Conservation (phyloP, 1,140 invertebrate species). For the Drusus annulatus region DNA sequence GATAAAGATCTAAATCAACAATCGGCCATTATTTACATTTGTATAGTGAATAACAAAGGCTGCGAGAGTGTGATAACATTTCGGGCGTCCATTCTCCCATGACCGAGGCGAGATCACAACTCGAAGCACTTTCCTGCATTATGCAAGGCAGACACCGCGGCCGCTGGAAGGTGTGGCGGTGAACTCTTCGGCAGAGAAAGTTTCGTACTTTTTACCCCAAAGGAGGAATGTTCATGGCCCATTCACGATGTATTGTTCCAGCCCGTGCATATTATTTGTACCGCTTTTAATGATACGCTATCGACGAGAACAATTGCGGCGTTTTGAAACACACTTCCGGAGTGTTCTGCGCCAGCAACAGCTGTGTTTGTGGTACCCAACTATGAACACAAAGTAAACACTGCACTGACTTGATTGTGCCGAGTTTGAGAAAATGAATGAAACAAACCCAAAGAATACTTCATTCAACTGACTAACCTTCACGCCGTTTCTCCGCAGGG, state of each 20-base stretch:
- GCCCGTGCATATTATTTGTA: slow-evolving; percentile 6
- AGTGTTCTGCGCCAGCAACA: too few species aligned
- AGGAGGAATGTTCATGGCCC: slow-evolving; percentile 14
- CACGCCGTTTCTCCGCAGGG: too few species aligned
- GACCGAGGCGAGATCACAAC: not conserved
- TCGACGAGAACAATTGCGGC: not conserved
- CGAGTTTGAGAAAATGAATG: too few species aligned
- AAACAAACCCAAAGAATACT: too few species aligned
- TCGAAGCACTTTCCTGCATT: slow-evolving; percentile 5
- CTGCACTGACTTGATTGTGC: too few species aligned
- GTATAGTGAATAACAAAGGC: not conserved
- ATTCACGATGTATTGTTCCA: slow-evolving; percentile 18
- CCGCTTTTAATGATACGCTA: not conserved
- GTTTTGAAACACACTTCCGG: not conserved
- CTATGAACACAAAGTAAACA: too few species aligned
- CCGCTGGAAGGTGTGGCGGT: not conserved
- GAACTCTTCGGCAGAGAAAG: slow-evolving; percentile 19
- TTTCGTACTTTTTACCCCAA: not conserved
- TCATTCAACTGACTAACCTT: too few species aligned
- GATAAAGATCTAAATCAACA: too few species aligned
- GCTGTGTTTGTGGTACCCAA: too few species aligned
- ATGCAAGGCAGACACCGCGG: slow-evolving; percentile 3
- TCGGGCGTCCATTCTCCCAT: slow-evolving; percentile 3
- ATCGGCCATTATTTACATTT: not conserved
- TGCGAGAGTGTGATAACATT: not conserved